Conservation (phyloP, 2,888 invertebrate species). For the Tetragnatha montana region DNA sequence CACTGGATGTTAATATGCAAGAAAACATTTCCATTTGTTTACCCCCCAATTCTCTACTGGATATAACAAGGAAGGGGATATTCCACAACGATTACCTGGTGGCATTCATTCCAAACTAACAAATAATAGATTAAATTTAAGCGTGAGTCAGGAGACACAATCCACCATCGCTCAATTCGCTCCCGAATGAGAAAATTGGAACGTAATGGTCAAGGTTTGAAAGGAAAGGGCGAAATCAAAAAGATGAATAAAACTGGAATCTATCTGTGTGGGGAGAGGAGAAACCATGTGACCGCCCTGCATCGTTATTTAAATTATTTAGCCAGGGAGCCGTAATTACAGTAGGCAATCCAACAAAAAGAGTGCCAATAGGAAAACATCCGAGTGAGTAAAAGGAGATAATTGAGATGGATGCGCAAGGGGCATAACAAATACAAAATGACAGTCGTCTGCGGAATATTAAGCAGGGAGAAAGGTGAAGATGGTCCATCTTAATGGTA, state of each 20-base stretch:
- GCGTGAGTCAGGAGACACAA: too few species aligned
- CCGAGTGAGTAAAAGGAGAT: background rate
- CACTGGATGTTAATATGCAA: too few species aligned
- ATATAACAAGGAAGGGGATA: too few species aligned
- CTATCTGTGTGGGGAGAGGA: slow-evolving; percentile 41
- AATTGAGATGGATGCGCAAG: slow-evolving; percentile 3
- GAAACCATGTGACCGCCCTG: slow-evolving; percentile 29
- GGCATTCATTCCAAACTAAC: background rate
- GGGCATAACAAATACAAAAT: background rate
- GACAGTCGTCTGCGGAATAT: slow-evolving; percentile 12
- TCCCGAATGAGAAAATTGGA: slow-evolving; percentile 3
- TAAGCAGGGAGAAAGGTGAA: slow-evolving; percentile 1
- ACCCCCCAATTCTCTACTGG: too few species aligned
- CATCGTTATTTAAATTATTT: slow-evolving; percentile 37
- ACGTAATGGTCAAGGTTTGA: slow-evolving; percentile 41
- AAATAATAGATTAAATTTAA: too few species aligned
- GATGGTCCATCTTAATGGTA: background rate
- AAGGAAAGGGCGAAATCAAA: slow-evolving; percentile 2
- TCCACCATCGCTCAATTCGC: too few species aligned
- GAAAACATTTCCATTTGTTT: too few species aligned
- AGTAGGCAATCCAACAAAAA: slow-evolving; percentile 12
- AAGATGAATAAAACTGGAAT: slow-evolving; percentile 12
- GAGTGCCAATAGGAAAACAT: background rate
- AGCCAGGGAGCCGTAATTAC: slow-evolving; percentile 34
- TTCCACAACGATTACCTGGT: too few species aligned